Base-by-base conservation (phyloP, 2,797 vertebrate species). In the Octomys mimax region DNA sequence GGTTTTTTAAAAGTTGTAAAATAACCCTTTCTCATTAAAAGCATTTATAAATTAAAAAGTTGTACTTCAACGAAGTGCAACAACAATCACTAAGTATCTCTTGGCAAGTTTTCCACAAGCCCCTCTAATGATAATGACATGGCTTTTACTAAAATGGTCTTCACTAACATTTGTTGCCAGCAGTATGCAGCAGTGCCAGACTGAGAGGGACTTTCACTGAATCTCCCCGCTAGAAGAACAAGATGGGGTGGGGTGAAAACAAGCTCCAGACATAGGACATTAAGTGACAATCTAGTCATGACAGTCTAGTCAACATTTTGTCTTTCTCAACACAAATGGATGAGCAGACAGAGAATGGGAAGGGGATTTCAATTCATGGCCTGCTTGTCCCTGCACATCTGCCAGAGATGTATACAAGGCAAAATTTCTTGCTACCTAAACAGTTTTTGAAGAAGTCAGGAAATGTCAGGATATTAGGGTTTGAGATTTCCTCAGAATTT, bases 361-460 rank as follows among this genome's bases (percentile, higher is more conserved):
- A 80, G 14, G 6, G 18, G 1, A 42, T 80, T 89, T 91, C 39
- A 82, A n/a, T 14, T 85, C 39, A 31, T 90, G 49, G 33, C 36
- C 19, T 87, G 26, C 59, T 95, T 89, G 42, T 28, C 57, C 4
- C 22, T 75, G 3, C 61, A 90, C 75, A 28, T 80, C 82, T 86
- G 68, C 31, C 39, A 88, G 83, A 91, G 57, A 62, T 77, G 33
- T 21, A 78, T 57, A 59, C 77, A 39, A 73, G 24, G 89, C 28
- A 87, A 93, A 84, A 93, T 26, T 68, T 68, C 54, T 7, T 59
- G 28, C 39, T 92, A 77, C 70, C 57, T 81, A 85, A 75, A 64
- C 71, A 22, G 81, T 93, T 87, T 59, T 18, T 49, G 42, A 94
- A 64, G 39, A 79, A 79, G 16, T 81, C 33, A 93, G 64, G n/a